Evolutionary conservation across 2,113 vertebrate genomes (phyloP).

Genomic region (Equus przewalskii): DNA sequence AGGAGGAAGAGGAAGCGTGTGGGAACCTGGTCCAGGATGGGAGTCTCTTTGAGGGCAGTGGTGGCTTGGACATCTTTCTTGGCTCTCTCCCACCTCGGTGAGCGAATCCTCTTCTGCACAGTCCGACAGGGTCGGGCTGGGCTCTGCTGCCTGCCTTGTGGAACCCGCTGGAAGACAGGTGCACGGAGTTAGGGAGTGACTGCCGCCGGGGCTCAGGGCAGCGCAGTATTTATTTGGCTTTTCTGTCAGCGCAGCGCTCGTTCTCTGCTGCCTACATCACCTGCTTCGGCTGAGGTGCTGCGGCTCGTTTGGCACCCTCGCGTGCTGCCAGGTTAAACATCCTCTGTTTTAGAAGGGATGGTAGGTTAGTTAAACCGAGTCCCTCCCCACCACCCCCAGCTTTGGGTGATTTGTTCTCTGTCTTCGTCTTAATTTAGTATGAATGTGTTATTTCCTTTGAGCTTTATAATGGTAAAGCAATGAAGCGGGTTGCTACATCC

Average conservation of each 20-base stretch:
- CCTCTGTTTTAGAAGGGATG: conserved; percentile 16
- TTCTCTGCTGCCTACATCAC: neutral
- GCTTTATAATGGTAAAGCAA: conserved; percentile 60
- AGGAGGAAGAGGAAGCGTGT: neutral
- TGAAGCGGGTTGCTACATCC: conserved; percentile 53
- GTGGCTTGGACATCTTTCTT: neutral
- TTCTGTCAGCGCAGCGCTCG: neutral
- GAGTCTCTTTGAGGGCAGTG: neutral
- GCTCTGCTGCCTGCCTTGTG: neutral
- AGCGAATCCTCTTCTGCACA: neutral
- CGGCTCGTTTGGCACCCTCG: neutral
- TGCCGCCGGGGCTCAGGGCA: neutral
- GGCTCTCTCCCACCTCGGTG: conserved; percentile 52
- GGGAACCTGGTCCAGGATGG: neutral
- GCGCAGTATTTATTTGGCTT: neutral
- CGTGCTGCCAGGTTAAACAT: conserved; percentile 54
- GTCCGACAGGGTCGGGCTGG: neutral
- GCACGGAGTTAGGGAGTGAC: neutral
- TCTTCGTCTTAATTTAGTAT: conserved; percentile 71
- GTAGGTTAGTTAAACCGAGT: conserved; percentile 24
- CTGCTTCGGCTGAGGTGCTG: neutral
- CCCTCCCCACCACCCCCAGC: neutral
- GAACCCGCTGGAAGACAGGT: neutral
- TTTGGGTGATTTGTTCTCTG: conserved; percentile 48
- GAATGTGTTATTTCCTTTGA: conserved; percentile 69